Evolutionary conservation across 2,113 vertebrate genomes (phyloP), one percentile per base, ranked within the genome.

Genomic region (Hipposideros armiger): DNA sequence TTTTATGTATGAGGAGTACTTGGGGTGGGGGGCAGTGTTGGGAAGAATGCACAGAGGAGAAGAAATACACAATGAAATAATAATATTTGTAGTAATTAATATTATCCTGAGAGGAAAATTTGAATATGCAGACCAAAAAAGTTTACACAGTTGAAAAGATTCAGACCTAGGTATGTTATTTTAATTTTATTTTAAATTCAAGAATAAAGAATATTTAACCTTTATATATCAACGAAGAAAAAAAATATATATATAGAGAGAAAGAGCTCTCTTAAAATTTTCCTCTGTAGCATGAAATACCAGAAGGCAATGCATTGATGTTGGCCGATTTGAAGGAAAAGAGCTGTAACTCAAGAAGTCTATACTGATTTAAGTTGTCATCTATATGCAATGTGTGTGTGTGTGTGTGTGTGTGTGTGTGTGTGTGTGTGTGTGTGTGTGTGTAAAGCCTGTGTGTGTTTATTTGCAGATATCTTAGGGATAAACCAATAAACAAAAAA

Each of bases 131-230:
- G 9, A 69, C 85, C 4, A 62, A 76, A 84, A 74, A 74, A 56
- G 0, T 40, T 83, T 19, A 47, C 26, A 54, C 54, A 24, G 22
- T 40, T 87, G 36, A 22, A 87, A 84, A 62, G 77, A 62, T 47
- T 85, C 5, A 22, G 15, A 70, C 16, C 24, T 86, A 66, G 2
- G 4, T 91, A 36, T 56, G 7, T 58, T 72, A 80, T n/a, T 77
- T 60, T 45, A 15, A 67, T 80, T 86, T 93, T 87, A 50, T 95
- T 91, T 91, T 45, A 91, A 74, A 78, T 90, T 83, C 7, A 83
- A 93, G 20, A 58, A 86, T 45, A 81, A 64, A 96, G 7, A 84
- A 73, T 74, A 70, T 42, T 0, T 87, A 83, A 40, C 4, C 13
- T 82, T 60, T 58, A 36, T 24, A 50, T 90, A 56, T 86, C 32